These are phyloP conservation scores for Metopolophium dirhodum DNA, from an alignment of 1,140 invertebrate species.

Conservation along the genomic window DNA sequence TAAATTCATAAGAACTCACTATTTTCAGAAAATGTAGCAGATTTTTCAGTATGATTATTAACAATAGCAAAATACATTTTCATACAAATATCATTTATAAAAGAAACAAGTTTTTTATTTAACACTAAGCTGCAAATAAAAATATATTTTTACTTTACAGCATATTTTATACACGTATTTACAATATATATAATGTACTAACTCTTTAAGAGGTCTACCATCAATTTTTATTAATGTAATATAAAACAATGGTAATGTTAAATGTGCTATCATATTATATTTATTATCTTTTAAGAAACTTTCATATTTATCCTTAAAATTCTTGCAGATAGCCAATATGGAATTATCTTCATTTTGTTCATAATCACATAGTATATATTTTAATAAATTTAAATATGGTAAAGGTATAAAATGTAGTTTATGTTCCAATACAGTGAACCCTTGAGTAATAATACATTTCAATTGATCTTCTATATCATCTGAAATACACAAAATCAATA, in stretches of 20 bases:
- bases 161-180: not conserved
- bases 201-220: constrained; percentile 51
- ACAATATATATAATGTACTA: not conserved
- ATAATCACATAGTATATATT: constrained; percentile 34
- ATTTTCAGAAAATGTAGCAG: not conserved
- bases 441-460: constrained; percentile 2
- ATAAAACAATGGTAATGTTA: constrained; percentile 50
- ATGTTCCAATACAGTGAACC: not conserved
- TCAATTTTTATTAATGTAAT: constrained; percentile 54
- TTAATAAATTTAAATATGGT: constrained; percentile 39
- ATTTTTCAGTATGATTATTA: constrained; percentile 38
- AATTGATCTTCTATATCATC: constrained; percentile 45
- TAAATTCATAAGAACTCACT: constrained; percentile 34
- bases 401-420: constrained; percentile 39
- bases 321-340: constrained; percentile 35
- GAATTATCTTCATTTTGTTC: constrained; percentile 49
- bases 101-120: constrained; percentile 49
- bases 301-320: constrained; percentile 51
- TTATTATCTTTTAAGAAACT: constrained; percentile 49
- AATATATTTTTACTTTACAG: not conserved
- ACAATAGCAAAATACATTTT: constrained; percentile 52
- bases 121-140: constrained; percentile 32
- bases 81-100: constrained; percentile 47
- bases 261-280: constrained; percentile 38
- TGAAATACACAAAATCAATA: constrained; percentile 38